A percentile compares a stretch with the other conserved stretches of the same genome.
Conservation (phyloP, 2,113 vertebrate genomes). For the Callipepla californica region DNA sequence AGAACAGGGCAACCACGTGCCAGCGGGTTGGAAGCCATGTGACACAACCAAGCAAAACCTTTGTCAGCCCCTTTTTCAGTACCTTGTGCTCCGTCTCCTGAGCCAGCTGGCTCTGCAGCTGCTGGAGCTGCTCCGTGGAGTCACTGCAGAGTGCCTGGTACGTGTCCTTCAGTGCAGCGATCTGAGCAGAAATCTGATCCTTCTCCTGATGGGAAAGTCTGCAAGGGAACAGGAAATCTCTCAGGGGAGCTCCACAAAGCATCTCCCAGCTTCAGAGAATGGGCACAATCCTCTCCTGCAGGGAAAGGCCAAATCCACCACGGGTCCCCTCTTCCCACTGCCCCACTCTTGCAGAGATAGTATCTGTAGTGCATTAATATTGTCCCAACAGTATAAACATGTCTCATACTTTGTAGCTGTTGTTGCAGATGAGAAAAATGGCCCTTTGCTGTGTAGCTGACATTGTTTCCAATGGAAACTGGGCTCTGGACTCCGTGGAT, state of each 20-base stretch:
- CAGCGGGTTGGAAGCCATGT: constrained; percentile 16
- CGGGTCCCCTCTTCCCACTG: rapidly evolving
- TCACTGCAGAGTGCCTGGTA: constrained; percentile 88
- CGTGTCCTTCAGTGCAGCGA: constrained; percentile 84
- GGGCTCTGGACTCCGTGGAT: neutral
- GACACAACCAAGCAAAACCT: constrained; percentile 25
- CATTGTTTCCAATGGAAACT: rapidly evolving
- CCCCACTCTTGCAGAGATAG: neutral
- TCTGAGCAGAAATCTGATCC: constrained; percentile 84
- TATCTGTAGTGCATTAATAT: neutral
- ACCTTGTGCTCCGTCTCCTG: constrained; percentile 95
- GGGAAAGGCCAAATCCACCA: neutral
- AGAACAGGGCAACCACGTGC: constrained; percentile 36
- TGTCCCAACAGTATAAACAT: neutral
- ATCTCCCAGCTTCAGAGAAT: neutral
- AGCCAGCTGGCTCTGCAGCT: constrained; percentile 91
- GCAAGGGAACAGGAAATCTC: neutral
- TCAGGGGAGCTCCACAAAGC: neutral
- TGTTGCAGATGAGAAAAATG: neutral
- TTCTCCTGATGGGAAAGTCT: constrained; percentile 91
- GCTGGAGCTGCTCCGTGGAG: constrained; percentile 88
- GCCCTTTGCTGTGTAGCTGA: rapidly evolving
- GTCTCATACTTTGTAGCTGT: neutral
- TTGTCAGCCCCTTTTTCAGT: constrained; percentile 45
- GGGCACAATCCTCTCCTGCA: rapidly evolving